Evolutionary conservation across 2,797 vertebrate genomes (phyloP).

Genomic region (Anguilla megastoma): DNA sequence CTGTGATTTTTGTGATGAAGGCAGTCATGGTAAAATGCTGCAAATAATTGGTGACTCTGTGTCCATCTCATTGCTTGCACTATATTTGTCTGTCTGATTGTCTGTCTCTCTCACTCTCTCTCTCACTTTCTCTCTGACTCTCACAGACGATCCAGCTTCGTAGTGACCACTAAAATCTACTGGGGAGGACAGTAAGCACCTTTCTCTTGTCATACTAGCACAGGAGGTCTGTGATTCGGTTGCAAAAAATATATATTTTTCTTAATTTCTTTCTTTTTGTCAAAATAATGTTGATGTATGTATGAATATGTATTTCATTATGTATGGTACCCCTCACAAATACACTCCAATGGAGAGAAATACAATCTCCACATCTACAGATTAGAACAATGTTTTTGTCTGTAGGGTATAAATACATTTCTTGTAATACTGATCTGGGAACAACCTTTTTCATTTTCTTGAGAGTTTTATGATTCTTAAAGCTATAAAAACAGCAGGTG

Average conservation of each 20-base stretch:
- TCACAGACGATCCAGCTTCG: slow-evolving; percentile 86
- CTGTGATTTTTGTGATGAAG: neutral
- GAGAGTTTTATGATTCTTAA: neutral
- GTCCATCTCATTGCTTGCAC: neutral
- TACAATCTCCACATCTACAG: neutral
- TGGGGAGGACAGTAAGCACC: slow-evolving; percentile 91
- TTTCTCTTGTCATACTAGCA: neutral
- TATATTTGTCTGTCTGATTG: neutral
- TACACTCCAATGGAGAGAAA: too few species aligned
- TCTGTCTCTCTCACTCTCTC: neutral
- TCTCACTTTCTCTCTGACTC: neutral
- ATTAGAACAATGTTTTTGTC: neutral
- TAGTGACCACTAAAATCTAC: slow-evolving; percentile 91
- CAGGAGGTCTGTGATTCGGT: neutral
- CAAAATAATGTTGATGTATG: neutral
- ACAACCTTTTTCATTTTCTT: neutral
- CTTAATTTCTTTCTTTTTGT: neutral
- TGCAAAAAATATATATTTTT: neutral
- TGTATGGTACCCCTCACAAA: too few species aligned
- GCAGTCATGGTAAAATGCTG: slow-evolving; percentile 4
- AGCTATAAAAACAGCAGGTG: neutral
- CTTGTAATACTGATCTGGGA: neutral
- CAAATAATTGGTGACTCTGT: slow-evolving; percentile 10
- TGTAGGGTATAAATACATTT: neutral
- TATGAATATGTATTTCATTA: neutral